A percentile compares a stretch with the other conserved stretches of the same genome.
These are phyloP conservation scores for Epirrita christyi DNA, from an alignment of 2,888 invertebrate genomes.

Conservation along the genomic window DNA sequence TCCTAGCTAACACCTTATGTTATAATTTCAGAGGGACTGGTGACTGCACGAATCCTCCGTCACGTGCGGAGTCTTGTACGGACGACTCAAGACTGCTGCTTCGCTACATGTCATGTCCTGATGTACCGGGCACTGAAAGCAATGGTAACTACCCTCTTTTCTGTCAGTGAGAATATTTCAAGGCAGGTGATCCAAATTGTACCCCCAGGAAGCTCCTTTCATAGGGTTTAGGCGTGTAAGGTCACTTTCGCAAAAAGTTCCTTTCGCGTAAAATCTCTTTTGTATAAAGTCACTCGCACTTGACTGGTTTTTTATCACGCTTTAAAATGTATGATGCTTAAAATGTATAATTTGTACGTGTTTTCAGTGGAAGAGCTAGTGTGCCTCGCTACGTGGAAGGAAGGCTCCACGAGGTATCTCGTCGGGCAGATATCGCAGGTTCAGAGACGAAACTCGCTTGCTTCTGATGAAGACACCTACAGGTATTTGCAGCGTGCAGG, in stretches of 20 bases:
- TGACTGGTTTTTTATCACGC: no score
- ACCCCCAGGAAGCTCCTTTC: no score
- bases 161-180: no score
- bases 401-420: slow-evolving; percentile 91
- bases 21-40: slow-evolving; percentile 85
- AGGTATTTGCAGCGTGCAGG: slow-evolving; percentile 82
- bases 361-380: slow-evolving; percentile 89
- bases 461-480: slow-evolving; percentile 91
- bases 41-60: slow-evolving; percentile 90
- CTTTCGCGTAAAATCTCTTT: no score
- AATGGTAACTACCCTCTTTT: slow-evolving; percentile 83
- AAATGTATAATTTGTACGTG: background rate
- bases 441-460: slow-evolving; percentile 79
- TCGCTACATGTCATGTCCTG: slow-evolving; percentile 93
- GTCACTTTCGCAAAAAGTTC: no score
- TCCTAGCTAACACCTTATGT: background rate
- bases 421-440: slow-evolving; percentile 90
- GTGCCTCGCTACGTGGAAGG: slow-evolving; percentile 93
- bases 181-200: no score
- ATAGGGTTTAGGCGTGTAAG: no score
- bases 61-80: slow-evolving; percentile 93
- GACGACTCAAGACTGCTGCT: slow-evolving; percentile 91
- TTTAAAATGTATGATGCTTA: no score
- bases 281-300: no score
- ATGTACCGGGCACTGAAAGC: slow-evolving; percentile 90